Conservation (phyloP, 2,113 vertebrate genomes). For the Anguilla rostrata region DNA sequence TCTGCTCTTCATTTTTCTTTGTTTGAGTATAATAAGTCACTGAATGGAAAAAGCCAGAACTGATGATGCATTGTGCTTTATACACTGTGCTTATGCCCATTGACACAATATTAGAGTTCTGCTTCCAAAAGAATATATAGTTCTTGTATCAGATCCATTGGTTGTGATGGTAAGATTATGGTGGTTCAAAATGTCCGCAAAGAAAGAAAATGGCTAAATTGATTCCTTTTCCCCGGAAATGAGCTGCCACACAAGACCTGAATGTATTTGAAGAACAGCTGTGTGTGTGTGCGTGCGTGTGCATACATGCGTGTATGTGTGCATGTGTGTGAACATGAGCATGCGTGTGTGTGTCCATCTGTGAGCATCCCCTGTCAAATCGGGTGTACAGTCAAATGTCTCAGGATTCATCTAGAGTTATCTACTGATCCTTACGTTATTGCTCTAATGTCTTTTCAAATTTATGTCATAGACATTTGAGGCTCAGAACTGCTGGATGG, state of each 20-base stretch:
- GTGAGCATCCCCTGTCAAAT: background rate
- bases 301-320: background rate
- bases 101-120: background rate
- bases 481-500: background rate
- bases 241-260: background rate
- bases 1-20: background rate
- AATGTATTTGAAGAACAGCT: background rate
- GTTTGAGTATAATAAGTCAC: background rate
- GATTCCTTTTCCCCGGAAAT: too few species aligned
- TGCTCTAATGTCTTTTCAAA: background rate
- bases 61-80: background rate
- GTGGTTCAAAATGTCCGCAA: background rate
- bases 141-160: background rate
- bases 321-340: background rate
- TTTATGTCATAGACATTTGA: background rate
- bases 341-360: background rate
- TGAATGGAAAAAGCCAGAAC: background rate
- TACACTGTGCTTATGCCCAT: background rate
- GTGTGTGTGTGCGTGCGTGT: background rate
- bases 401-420: too few species aligned
- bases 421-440: too few species aligned
- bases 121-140: background rate
- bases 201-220: background rate
- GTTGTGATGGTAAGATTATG: background rate
- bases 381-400: background rate